Percentiles rank a stretch among this genome's conserved stretches.
Evolutionary conservation across 2,888 invertebrate genomes (phyloP).

Genomic region (Trichacis sp.): DNA sequence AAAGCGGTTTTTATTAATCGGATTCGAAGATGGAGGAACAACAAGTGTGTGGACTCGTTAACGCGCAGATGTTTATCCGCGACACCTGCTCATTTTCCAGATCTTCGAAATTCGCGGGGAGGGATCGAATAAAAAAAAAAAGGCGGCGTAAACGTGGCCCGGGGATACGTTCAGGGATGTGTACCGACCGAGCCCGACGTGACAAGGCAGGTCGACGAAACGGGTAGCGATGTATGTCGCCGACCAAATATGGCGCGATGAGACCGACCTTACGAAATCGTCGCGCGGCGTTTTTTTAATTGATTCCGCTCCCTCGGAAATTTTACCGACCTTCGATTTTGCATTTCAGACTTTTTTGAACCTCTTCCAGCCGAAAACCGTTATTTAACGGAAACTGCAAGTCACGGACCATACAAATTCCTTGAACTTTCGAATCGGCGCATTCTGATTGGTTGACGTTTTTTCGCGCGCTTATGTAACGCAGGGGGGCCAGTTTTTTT

Average conservation of each 20-base stretch:
- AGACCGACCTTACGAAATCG: slow-evolving; percentile 46
- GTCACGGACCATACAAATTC: background rate
- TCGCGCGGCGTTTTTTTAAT: slow-evolving; percentile 25
- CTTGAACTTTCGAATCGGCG: background rate
- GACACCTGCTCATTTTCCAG: too few species aligned
- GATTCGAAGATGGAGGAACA: background rate
- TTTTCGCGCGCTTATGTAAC: too few species aligned
- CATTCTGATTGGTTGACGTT: background rate
- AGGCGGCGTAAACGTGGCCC: slow-evolving; percentile 13
- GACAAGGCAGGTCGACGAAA: slow-evolving; percentile 28
- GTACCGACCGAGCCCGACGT: slow-evolving; percentile 7
- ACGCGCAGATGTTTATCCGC: background rate
- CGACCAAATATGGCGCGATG: slow-evolving; percentile 58
- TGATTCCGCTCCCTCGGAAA: slow-evolving; percentile 16
- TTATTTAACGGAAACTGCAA: too few species aligned
- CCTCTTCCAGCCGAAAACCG: too few species aligned
- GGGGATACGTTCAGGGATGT: slow-evolving; percentile 28
- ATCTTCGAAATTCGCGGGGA: background rate
- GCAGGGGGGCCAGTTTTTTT: too few species aligned
- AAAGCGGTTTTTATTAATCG: background rate
- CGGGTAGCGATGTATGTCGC: slow-evolving; percentile 41
- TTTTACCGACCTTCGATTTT: background rate
- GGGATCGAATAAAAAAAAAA: slow-evolving; percentile 9
- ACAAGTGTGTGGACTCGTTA: background rate
- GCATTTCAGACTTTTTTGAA: too few species aligned